Conservation (phyloP, 2,888 invertebrate species). For the Thalpophila matura region DNA sequence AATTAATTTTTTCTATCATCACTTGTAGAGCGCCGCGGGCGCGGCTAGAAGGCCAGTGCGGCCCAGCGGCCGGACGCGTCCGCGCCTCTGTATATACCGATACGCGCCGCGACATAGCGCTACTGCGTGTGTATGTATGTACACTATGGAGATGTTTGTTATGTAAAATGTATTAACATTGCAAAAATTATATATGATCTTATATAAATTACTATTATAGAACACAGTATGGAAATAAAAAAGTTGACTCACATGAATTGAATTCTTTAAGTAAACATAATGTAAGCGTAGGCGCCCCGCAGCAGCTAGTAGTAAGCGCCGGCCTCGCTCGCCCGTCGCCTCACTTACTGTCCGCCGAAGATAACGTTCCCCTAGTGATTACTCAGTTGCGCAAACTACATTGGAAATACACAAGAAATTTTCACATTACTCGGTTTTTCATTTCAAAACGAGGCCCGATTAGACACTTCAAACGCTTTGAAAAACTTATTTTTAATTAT, state of each 20-base stretch:
- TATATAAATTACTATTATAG: conserved; percentile 91
- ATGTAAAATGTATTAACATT: conserved; percentile 91
- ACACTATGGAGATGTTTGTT: conserved; percentile 90
- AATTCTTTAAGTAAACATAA: conserved; percentile 85
- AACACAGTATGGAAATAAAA: conserved; percentile 90
- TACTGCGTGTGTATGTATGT: conserved; percentile 84
- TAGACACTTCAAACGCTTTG: conserved; percentile 1
- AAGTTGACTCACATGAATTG: conserved; percentile 89
- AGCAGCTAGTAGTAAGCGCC: conserved; percentile 67
- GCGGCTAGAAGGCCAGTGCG: conserved; percentile 52
- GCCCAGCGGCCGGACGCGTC: conserved; percentile 56
- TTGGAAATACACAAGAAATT: conserved; percentile 87
- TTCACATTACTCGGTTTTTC: conserved; percentile 86
- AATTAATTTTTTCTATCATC: conserved; percentile 89
- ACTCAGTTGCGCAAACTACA: conserved; percentile 81
- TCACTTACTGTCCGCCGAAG: conserved; percentile 71
- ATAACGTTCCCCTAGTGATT: conserved; percentile 75
- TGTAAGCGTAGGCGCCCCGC: conserved; percentile 80
- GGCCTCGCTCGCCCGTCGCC: conserved; percentile 65
- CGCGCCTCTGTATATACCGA: conserved; percentile 80
- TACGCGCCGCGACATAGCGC: conserved; percentile 74
- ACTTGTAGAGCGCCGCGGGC: conserved; percentile 77
- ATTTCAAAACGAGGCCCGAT: conserved; percentile 72
- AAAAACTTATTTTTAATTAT: background rate
- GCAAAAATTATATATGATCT: conserved; percentile 91